Base-by-base conservation (phyloP, 92 coral and sea anemone species). In the Bergia sp. region DNA sequence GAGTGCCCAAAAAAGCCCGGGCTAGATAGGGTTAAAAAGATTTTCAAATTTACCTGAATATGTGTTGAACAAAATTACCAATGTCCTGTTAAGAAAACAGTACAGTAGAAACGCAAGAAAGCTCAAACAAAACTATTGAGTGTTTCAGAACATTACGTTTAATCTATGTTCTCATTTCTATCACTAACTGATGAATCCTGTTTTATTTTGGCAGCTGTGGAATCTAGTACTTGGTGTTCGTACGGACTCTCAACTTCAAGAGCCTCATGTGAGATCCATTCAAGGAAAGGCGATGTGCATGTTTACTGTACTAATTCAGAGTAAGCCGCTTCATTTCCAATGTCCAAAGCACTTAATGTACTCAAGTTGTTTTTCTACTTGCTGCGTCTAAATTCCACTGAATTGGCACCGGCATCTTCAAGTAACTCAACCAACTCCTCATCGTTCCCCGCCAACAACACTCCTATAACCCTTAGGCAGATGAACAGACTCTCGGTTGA, bases 261-360 rank as follows among this genome's bases (percentile, higher is more conserved):
- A 71, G 37, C 67, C 41, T 66, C 87, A 42, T 47, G 57, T 83
- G 61, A 83, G 66, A n/a, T 45, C 86, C 47, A 81, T 38, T 40
- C 42, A 43, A 83, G 77, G 41, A 45, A 71, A 47, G 87, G 87
- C 64, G 38, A 84, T 84, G 87, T 37, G 67, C 67, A 45, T 84
- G 61, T 10, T 43, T 82, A n/a, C 71, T 71, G 39, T 45, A 3
- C 29, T 71, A 10, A 74, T 45, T 66, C 36, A 15, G 42, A 11
- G 47, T 45, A 69, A 81, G 88, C 87, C 73, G 92, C 47, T 74
- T 90, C 76, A 86, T 86, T 92, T 89, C 96, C 92, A 92, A 95
- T 95, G 98, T 95, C 98, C 90, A 93, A 95, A 92, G 98, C 96
- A 93, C 92, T 95, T 86, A 91, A 90, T 57, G 93, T 93, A 23